Evolutionary conservation across 2,888 invertebrate genomes (phyloP).

Genomic region (Blera fallax): DNA sequence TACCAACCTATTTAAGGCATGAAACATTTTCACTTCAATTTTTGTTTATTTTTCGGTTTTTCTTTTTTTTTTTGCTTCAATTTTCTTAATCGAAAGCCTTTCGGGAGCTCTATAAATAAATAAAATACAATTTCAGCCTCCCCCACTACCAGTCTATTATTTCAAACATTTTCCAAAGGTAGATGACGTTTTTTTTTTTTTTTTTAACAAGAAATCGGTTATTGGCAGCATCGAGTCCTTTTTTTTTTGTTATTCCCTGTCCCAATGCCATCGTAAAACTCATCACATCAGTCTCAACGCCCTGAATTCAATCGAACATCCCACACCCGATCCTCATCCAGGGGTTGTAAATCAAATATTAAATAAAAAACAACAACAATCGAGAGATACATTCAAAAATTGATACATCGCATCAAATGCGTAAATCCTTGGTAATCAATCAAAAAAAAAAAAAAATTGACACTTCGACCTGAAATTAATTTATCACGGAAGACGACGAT

Average conservation of each 20-base stretch:
- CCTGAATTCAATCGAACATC: background rate
- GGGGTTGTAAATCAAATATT: background rate
- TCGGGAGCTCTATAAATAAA: slow-evolving; percentile 7
- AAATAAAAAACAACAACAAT: background rate
- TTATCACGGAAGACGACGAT: slow-evolving; percentile 1
- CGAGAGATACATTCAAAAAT: slow-evolving; percentile 17
- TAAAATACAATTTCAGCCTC: background rate
- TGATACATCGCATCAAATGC: slow-evolving; percentile 29
- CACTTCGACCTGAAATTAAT: slow-evolving; percentile 47
- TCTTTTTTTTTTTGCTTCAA: background rate
- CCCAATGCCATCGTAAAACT: background rate
- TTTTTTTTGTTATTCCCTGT: background rate
- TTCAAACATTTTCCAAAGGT: background rate
- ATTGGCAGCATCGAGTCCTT: background rate
- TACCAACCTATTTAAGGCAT: background rate
- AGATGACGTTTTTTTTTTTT: background rate
- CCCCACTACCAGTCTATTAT: background rate
- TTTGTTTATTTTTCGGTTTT: background rate
- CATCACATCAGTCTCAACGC: background rate
- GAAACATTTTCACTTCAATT: background rate
- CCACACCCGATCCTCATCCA: background rate
- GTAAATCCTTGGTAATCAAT: slow-evolving; percentile 52
- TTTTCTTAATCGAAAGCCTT: slow-evolving; percentile 11
- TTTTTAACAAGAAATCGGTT: background rate
- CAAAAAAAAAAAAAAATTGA: slow-evolving; percentile 34